Evolutionary conservation across 2,113 vertebrate species (phyloP).

Genomic region (Cnemophilus loriae): DNA sequence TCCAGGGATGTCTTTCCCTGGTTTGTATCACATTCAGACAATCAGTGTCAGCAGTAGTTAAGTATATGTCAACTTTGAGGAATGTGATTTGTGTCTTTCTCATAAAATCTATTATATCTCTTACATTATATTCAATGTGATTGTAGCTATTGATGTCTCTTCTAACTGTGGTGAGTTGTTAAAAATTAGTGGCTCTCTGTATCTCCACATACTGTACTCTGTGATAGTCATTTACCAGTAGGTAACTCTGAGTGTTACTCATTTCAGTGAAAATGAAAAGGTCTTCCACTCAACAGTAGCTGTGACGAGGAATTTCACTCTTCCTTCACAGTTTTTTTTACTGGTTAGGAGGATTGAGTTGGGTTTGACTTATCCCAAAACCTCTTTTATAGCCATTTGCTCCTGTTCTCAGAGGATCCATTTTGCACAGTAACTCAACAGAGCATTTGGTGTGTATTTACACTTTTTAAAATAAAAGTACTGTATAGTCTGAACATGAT

Average conservation of each 20-base stretch:
- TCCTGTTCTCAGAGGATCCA: neutral
- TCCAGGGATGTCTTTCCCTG: neutral
- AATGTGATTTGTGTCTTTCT: neutral
- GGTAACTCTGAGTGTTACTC: neutral
- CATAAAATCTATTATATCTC: neutral
- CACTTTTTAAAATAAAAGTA: neutral
- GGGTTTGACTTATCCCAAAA: neutral
- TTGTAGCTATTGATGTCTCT: neutral
- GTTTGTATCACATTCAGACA: neutral
- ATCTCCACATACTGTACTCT: neutral
- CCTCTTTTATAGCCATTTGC: neutral
- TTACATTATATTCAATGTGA: neutral
- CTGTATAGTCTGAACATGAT: neutral
- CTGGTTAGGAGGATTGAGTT: neutral
- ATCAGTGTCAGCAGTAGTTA: neutral
- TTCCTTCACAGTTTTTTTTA: neutral
- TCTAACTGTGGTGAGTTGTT: neutral
- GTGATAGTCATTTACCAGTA: neutral
- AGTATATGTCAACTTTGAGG: neutral
- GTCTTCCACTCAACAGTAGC: neutral
- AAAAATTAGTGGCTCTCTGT: neutral
- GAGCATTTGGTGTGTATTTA: neutral
- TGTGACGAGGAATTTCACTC: neutral
- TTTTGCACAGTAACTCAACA: neutral
- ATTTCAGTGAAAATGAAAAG: neutral